Evolutionary conservation across 2,113 vertebrate species (phyloP).

Genomic region (Daubentonia madagascariensis): DNA sequence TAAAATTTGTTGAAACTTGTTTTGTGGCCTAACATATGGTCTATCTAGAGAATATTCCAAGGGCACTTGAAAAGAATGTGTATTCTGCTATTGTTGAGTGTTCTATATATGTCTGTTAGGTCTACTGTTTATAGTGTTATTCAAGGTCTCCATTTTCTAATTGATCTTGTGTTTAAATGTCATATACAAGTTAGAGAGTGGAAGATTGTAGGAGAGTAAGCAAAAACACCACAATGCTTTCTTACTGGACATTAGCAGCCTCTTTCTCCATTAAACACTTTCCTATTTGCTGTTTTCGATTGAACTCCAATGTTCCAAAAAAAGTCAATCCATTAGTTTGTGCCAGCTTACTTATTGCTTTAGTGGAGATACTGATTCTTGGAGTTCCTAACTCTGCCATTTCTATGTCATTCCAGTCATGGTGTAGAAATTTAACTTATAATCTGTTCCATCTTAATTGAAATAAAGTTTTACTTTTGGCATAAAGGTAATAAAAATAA

Average conservation of each 20-base stretch:
- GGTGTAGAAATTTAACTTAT: neutral
- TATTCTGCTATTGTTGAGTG: neutral
- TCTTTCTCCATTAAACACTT: neutral
- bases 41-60: neutral
- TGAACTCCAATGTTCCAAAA: neutral
- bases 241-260: neutral
- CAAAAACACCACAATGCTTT: neutral
- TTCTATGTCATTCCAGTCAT: neutral
- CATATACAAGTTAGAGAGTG: neutral
- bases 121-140: neutral
- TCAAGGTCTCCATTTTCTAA: neutral
- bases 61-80: neutral
- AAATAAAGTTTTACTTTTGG: neutral
- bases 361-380: neutral
- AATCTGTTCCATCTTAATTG: neutral
- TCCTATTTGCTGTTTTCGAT: neutral
- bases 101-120: neutral
- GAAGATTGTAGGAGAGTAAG: neutral
- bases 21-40: neutral
- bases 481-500: neutral
- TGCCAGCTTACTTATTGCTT: neutral
- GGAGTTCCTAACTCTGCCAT: neutral
- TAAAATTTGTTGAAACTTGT: neutral
- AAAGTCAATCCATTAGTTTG: neutral
- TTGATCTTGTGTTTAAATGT: neutral